Percentiles rank a stretch among this genome's conserved stretches.
Conservation (phyloP, 2,797 vertebrate species). For the Discoglossus pictus region DNA sequence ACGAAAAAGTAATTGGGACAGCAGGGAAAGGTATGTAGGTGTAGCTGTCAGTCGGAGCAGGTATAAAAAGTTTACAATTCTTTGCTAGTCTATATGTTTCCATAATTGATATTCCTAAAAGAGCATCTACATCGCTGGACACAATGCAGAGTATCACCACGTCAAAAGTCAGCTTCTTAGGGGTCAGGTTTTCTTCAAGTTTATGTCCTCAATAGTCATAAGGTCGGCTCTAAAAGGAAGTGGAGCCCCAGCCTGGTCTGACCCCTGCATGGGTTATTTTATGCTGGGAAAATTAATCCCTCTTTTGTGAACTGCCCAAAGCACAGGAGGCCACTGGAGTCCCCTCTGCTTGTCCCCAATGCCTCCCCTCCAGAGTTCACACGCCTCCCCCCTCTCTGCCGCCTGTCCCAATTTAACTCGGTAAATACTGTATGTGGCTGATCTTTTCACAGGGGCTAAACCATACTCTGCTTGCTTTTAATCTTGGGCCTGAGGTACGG, state of each 20-base stretch:
- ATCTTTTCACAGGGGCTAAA: not conserved
- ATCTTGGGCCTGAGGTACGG: too few relatives aligned
- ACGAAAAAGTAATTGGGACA: too few relatives aligned
- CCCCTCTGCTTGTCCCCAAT: not conserved
- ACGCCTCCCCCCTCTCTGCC: not conserved
- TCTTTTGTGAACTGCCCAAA: constrained; percentile 35
- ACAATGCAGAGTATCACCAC: too few relatives aligned
- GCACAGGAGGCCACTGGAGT: constrained; percentile 8
- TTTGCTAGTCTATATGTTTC: too few relatives aligned
- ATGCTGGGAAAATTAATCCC: constrained; percentile 28
- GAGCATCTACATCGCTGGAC: too few relatives aligned
- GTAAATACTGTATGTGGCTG: not conserved
- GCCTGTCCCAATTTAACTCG: not conserved
- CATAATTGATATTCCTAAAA: too few relatives aligned
- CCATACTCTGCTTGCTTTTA: constrained; percentile 17
- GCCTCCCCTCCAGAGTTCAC: constrained; percentile 1
- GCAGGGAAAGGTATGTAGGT: too few relatives aligned
- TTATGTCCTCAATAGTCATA: not conserved
- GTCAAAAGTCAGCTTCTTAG: too few relatives aligned
- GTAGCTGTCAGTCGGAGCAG: too few relatives aligned
- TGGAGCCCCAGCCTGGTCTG: constrained; percentile 12
- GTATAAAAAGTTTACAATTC: too few relatives aligned
- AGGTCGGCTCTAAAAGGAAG: not conserved
- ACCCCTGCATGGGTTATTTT: constrained; percentile 15
- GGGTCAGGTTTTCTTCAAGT: not conserved